Percentiles rank a stretch among this genome's conserved stretches.
Evolutionary conservation across 2,888 invertebrate genomes (phyloP).

Genomic region (Phymatocera aterrima): DNA sequence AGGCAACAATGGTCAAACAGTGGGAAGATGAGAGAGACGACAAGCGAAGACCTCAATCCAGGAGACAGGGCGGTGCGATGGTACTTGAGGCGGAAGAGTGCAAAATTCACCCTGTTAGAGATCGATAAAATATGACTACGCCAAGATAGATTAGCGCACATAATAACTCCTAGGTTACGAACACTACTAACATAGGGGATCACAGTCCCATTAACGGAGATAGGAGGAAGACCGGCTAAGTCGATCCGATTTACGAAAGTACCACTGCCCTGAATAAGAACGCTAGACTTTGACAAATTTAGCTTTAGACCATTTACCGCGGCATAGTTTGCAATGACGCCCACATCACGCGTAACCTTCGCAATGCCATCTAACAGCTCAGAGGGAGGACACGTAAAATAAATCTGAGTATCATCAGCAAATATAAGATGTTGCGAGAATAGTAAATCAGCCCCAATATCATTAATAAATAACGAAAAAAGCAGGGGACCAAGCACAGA

Average conservation of each 20-base stretch:
- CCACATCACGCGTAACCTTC: not conserved
- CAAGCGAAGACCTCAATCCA: not conserved
- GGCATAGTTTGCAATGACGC: not conserved
- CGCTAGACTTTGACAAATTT: not conserved
- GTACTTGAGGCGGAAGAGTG: not conserved
- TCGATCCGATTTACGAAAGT: not conserved
- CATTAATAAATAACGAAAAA: conserved; percentile 42
- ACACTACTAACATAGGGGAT: not conserved
- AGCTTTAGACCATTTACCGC: not conserved
- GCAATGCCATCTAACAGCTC: not conserved
- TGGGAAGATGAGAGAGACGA: not conserved
- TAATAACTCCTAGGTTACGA: not conserved
- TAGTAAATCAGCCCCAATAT: not conserved
- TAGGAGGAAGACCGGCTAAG: too few relatives aligned
- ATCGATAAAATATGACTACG: too few relatives aligned
- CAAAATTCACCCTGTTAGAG: not conserved
- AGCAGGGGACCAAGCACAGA: not conserved
- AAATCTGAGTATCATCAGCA: conserved; percentile 45
- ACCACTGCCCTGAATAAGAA: not conserved
- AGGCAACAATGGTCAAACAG: not conserved
- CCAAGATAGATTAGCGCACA: too few relatives aligned
- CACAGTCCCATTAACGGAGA: not conserved
- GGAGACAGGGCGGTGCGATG: not conserved
- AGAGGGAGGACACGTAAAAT: not conserved
- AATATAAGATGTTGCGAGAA: conserved; percentile 22